phyloP scores from a whole-genome alignment of 1,140 invertebrate genomes.

The Berghia stephanieae region DNA sequence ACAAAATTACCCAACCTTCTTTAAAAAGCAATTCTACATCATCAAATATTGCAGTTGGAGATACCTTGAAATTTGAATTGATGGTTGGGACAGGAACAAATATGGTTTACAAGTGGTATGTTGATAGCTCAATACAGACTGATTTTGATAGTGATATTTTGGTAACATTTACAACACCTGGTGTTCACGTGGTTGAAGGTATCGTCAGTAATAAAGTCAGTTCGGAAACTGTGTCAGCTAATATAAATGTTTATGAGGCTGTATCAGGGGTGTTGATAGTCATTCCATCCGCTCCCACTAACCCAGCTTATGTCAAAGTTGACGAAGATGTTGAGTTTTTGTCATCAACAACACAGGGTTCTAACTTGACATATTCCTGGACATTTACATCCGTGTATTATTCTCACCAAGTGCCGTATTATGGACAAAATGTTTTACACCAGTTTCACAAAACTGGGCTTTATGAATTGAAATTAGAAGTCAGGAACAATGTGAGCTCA shows the following conservation, averaged over 20 bases:
- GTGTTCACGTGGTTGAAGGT: slow-evolving; percentile 20
- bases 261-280: neutral
- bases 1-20: slow-evolving; percentile 34
- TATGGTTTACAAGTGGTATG: slow-evolving; percentile 36
- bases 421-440: neutral
- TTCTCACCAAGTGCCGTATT: no score
- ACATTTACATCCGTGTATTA: no score
- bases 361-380: neutral
- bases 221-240: neutral
- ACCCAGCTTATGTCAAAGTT: neutral
- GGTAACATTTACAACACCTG: slow-evolving; percentile 9
- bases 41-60: no score
- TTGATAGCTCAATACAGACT: neutral
- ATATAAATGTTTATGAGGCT: neutral
- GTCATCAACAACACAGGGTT: neutral
- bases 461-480: neutral
- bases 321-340: slow-evolving; percentile 1
- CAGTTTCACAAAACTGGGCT: neutral
- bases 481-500: neutral
- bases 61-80: slow-evolving; percentile 28
- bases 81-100: slow-evolving; percentile 39
- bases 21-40: slow-evolving; percentile 38
- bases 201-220: neutral
- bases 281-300: neutral
- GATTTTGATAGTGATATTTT: slow-evolving; percentile 1